A percentile compares a stretch with the other conserved stretches of the same genome.
Conservation (phyloP, 2,888 invertebrate genomes). For the Dilophus febrilis region DNA sequence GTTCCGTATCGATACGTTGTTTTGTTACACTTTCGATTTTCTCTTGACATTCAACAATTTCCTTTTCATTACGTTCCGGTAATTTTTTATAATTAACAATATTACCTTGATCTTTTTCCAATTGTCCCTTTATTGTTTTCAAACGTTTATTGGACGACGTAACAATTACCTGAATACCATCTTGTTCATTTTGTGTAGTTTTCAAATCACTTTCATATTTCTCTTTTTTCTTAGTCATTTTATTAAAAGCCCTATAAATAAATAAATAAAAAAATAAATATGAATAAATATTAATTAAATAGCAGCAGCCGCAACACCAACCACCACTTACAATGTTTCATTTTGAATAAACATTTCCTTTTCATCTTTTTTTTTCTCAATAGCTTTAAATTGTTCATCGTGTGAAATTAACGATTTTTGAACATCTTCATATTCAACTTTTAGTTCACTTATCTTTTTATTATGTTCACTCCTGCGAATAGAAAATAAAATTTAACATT, state of each 20-base stretch:
- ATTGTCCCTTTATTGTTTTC: slow-evolving; percentile 51
- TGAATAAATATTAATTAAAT: not conserved
- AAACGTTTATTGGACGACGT: slow-evolving; percentile 52
- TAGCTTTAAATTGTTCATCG: slow-evolving; percentile 17
- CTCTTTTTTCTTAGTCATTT: slow-evolving; percentile 38
- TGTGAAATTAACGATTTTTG: slow-evolving; percentile 36
- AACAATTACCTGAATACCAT: slow-evolving; percentile 46
- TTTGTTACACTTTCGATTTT: slow-evolving; percentile 35
- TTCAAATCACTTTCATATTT: slow-evolving; percentile 42
- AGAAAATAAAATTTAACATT: slow-evolving; percentile 1
- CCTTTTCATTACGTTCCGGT: slow-evolving; percentile 57
- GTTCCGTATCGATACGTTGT: slow-evolving; percentile 38
- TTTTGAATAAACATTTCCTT: slow-evolving; percentile 25
- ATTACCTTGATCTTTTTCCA: slow-evolving; percentile 49
- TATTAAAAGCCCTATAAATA: slow-evolving; percentile 37
- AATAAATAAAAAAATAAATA: slow-evolving; percentile 3
- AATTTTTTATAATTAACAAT: slow-evolving; percentile 43
- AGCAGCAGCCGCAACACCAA: not conserved
- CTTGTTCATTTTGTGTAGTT: slow-evolving; percentile 45
- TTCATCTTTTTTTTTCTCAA: slow-evolving; percentile 31
- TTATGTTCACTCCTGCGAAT: slow-evolving; percentile 30
- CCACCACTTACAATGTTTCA: slow-evolving; percentile 26
- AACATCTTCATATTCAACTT: slow-evolving; percentile 28
- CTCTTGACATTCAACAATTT: slow-evolving; percentile 47
- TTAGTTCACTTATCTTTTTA: too few relatives aligned